Percentiles rank a stretch among this genome's conserved stretches.
Evolutionary conservation across 2,113 vertebrate species (phyloP).

Genomic region (Ptychochromis oligacanthus): DNA sequence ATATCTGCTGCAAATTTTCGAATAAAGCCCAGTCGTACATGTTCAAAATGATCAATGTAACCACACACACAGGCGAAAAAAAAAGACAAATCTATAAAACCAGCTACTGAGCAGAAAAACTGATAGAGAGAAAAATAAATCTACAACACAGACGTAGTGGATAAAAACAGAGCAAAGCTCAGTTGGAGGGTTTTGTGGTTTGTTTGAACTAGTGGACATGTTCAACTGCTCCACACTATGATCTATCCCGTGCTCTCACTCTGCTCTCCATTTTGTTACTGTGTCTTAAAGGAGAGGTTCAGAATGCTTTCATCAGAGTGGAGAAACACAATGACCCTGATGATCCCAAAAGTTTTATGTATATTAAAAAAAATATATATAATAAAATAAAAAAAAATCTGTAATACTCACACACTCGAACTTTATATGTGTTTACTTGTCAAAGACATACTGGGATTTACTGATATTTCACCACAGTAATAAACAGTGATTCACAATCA

Average conservation of each 20-base stretch:
- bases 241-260: neutral
- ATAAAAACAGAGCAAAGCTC: neutral
- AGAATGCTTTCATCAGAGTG: neutral
- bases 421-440: too few relatives aligned
- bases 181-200: slow-evolving; percentile 13
- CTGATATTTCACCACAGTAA: too few relatives aligned
- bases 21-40: neutral
- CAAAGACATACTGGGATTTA: too few relatives aligned
- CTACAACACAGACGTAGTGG: slow-evolving; percentile 38
- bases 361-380: too few relatives aligned
- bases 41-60: slow-evolving; percentile 32
- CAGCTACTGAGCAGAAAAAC: slow-evolving; percentile 16
- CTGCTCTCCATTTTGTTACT: neutral
- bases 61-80: neutral
- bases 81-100: slow-evolving; percentile 7
- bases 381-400: too few relatives aligned
- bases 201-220: slow-evolving; percentile 6
- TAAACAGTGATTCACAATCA: too few relatives aligned
- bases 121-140: neutral
- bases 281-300: neutral
- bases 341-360: neutral
- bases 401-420: too few relatives aligned
- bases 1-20: neutral
- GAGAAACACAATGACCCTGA: neutral
- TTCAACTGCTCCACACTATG: slow-evolving; percentile 12